These are phyloP conservation scores for Psylliodes chrysocephalus DNA, from an alignment of 2,888 invertebrate species.

Conservation along the genomic window DNA sequence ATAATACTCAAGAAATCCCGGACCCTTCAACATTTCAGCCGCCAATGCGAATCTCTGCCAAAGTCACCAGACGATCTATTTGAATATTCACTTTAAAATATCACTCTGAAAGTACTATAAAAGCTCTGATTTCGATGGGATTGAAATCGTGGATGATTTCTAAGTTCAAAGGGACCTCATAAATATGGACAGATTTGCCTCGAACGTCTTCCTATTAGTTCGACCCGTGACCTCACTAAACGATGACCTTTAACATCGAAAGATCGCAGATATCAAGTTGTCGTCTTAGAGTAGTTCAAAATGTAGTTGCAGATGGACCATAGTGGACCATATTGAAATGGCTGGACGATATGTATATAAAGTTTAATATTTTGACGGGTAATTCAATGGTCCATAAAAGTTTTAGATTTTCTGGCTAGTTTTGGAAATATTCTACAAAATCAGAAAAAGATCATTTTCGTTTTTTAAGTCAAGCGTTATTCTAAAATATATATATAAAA, in stretches of 20 bases:
- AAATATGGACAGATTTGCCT: constrained; percentile 39
- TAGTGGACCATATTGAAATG: background rate
- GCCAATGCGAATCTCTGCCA: background rate
- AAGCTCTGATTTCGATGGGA: constrained; percentile 24
- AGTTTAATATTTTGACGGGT: too few relatives aligned
- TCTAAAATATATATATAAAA: too few relatives aligned
- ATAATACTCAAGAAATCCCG: too few relatives aligned
- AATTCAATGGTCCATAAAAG: too few relatives aligned
- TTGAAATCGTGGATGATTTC: constrained; percentile 19
- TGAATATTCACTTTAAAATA: constrained; percentile 31
- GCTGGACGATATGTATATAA: too few relatives aligned
- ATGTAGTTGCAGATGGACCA: background rate
- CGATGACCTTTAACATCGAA: constrained; percentile 33
- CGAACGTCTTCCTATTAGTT: constrained; percentile 36
- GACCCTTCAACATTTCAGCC: background rate
- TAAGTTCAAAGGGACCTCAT: constrained; percentile 36
- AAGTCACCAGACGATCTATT: background rate
- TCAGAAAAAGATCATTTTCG: too few relatives aligned
- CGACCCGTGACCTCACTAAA: constrained; percentile 36
- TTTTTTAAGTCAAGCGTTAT: too few relatives aligned
- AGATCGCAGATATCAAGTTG: constrained; percentile 35
- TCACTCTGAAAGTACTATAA: constrained; percentile 27
- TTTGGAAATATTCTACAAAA: too few relatives aligned
- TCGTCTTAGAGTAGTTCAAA: background rate
- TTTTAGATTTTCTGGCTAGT: too few relatives aligned